Base-by-base conservation (phyloP, 2,113 vertebrate species). In the Xenus cinereus region DNA sequence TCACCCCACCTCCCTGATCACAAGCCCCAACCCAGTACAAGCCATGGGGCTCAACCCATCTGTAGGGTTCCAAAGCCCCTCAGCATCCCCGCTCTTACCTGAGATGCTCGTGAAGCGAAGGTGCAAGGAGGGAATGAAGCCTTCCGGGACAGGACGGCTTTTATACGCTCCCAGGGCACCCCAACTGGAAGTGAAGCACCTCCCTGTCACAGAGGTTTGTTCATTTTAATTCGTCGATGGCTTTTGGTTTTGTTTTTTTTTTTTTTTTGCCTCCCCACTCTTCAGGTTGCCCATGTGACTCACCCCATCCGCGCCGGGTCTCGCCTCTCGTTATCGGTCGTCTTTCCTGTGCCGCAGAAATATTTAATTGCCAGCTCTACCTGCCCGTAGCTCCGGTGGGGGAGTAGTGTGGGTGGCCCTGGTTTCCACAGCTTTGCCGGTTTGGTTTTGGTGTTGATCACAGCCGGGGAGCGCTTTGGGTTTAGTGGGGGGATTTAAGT, bases 51-150 rank as follows among this genome's bases (percentile, higher is more conserved):
- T 71, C 50, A 71, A 32, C 30, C 28, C 63, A 28, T 6, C 18
- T 5, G 0, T 5, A 9, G 8, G 14, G 1, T 10, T 51, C 12
- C n/a, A 3, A 9, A 53, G 12, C 32, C n/a, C 67, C 0, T 0
- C 24, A 10, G 53, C n/a, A 10, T 48, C 4, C 0, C 72, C 0
- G 10, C 30, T 87, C 87, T 92, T 86, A 97, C 96, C 96, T 19
- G 51, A 77, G 77, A 50, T 37, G 54, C 75, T 90, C 0, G 13
- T 59, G 60, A 71, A 62, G n/a, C 1, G 1, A 67, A 54, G 64
- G 16, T 12, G 2, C 0, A 23, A 74, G n/a, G 60, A 89, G 17
- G 14, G 7, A 89, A 46, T 93, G 93, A 78, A 8, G 20, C 8
- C 74, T 24, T 28, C 8, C 0, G 2, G n/a, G 28, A 14, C 46